Conservation (phyloP, 2,888 invertebrate species). For the Athetis lepigone region DNA sequence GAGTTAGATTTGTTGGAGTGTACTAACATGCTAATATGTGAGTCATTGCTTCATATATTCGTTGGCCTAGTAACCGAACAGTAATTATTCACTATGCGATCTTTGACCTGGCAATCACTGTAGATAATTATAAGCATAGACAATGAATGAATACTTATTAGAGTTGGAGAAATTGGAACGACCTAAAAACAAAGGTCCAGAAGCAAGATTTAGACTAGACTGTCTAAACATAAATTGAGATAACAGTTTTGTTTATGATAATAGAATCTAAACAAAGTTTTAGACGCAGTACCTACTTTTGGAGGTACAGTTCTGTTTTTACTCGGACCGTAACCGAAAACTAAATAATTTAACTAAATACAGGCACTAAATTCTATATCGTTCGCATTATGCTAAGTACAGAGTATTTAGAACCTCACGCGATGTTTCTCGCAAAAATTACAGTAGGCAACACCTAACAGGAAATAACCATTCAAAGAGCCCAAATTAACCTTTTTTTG, state of each 20-base stretch:
- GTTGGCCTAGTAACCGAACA: constrained; percentile 49
- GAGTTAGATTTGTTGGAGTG: constrained; percentile 13
- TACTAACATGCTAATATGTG: constrained; percentile 22
- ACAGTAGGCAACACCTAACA: constrained; percentile 52
- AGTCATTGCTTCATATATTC: constrained; percentile 43
- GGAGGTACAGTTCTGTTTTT: too few species aligned
- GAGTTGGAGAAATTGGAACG: constrained; percentile 9
- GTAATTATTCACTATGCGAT: constrained; percentile 52
- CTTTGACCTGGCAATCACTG: constrained; percentile 55
- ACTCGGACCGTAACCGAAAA: too few species aligned
- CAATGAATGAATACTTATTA: constrained; percentile 16
- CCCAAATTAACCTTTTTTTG: constrained; percentile 55
- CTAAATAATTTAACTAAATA: constrained; percentile 12
- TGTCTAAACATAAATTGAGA: too few species aligned
- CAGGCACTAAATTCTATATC: constrained; percentile 10
- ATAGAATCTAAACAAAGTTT: too few species aligned
- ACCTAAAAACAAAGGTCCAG: constrained; percentile 10
- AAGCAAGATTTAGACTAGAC: not conserved
- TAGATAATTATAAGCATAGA: constrained; percentile 30
- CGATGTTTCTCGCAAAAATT: constrained; percentile 28
- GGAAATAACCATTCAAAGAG: constrained; percentile 52
- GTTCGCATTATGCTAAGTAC: constrained; percentile 23
- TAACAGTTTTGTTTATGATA: too few species aligned
- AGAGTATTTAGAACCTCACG: constrained; percentile 22
- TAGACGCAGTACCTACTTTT: too few species aligned